These are phyloP conservation scores for Ascidia mentula DNA, from an alignment of 23 tunicate genomes.

Conservation along the genomic window DNA sequence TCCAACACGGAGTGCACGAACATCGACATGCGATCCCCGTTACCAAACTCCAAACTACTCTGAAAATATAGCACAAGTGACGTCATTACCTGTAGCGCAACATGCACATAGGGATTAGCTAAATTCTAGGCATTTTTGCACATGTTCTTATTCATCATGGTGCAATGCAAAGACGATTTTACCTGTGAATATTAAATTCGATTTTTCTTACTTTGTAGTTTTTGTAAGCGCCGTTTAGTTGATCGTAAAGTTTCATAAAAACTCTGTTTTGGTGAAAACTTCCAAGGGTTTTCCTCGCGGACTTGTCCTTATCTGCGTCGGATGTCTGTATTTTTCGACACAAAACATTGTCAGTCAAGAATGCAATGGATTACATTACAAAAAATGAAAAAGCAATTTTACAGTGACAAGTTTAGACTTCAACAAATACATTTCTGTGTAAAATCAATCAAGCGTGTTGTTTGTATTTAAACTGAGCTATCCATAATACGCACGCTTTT, in stretches of 20 bases:
- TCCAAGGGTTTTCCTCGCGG: conserved; percentile 45
- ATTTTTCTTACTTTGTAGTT: conserved; percentile 57
- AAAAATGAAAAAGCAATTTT: background rate
- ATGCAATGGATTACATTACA: background rate
- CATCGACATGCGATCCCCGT: conserved; percentile 50
- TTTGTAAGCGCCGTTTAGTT: conserved; percentile 62
- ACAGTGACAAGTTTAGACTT: background rate
- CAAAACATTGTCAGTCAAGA: background rate
- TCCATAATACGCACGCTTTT: conserved; percentile 21
- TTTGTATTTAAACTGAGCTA: background rate
- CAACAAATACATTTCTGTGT: no score
- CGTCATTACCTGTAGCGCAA: no score
- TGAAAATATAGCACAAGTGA: conserved; percentile 10
- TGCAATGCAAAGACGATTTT: no score
- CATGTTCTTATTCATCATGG: no score
- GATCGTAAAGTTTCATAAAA: conserved; percentile 61
- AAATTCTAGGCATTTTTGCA: no score
- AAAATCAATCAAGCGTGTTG: background rate
- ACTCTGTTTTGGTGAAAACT: conserved; percentile 34
- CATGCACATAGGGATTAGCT: no score
- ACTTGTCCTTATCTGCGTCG: conserved; percentile 40
- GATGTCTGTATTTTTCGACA: no score
- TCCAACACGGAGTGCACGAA: conserved; percentile 53
- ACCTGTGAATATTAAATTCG: no score
- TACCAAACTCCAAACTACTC: conserved; percentile 56